Evolutionary conservation across 2,797 vertebrate species (phyloP), one percentile per base, ranked within the genome.

Genomic region (Scyliorhinus canicula): DNA sequence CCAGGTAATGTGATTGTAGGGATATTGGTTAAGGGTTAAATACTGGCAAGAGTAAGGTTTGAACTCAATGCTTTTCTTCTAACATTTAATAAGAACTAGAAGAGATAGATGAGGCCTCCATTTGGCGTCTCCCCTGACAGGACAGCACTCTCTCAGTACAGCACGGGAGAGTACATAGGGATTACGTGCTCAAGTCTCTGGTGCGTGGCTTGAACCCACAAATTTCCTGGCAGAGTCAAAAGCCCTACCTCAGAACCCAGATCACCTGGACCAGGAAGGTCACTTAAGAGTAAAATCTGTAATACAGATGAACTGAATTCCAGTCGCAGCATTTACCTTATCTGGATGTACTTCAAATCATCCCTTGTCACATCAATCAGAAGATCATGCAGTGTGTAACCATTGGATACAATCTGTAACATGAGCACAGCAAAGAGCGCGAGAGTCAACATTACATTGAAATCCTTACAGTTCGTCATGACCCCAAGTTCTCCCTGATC

Each of bases 351-450:
- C 95, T 96, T 96, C 95, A 99, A 97, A 95, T 99, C 98, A 0
- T 99, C 98, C 95, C 96, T 97, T 95, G 97, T 98, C 96, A 98
- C 98, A 86, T 96, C 96, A 95, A 95, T 95, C 95, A 98, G 96
- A 95, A 99, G 97, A 96, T 96, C 96, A 50, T 97, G 97, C 96
- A 99, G 97, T 90, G 97, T 98, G 97, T 99, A 99, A 86, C 96
- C 96, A 0, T 98, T 98, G 93, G 95, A 95, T 91, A 98, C 91
- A 95, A 99, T 95, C 98, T 99, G 95, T 0, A 96, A 95, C 95
- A 26, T 60, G 21, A 94, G 52, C 67, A 74, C 12, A 93, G 63
- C 47, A 35, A 67, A 50, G 12, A 19, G 52, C 57, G 44, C 5
- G 21, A 11, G 57, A 44, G n/a, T 19, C 31, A 40, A 44, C 77